phyloP scores from a whole-genome alignment of 2,888 invertebrate species.

The Diaphora mendica region DNA sequence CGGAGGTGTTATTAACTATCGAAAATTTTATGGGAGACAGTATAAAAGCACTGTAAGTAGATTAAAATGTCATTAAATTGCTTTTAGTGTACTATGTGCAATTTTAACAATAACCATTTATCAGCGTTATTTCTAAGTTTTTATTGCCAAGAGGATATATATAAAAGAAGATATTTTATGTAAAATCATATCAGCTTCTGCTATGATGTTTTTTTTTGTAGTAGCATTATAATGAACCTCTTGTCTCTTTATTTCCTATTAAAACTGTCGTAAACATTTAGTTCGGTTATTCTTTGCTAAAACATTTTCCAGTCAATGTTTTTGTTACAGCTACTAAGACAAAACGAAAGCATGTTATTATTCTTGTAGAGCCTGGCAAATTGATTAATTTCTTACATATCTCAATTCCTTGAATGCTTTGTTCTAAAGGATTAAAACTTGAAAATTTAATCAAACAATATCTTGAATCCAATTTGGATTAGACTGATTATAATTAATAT shows the following conservation, averaged over 20 bases:
- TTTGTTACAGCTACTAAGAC: background rate
- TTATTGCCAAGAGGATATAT: too few species aligned
- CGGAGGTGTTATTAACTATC: constrained; percentile 15
- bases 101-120: too few species aligned
- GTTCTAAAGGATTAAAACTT: background rate
- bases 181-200: background rate
- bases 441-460: background rate
- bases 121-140: too few species aligned
- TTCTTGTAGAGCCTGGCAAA: background rate
- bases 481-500: background rate
- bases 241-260: background rate
- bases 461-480: background rate
- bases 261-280: background rate
- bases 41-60: background rate
- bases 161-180: too few species aligned
- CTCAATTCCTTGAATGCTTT: background rate
- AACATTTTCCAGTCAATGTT: background rate
- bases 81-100: too few species aligned
- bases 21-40: constrained; percentile 2
- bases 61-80: too few species aligned
- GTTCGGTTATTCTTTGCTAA: background rate
- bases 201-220: background rate
- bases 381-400: background rate
- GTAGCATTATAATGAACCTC: too few species aligned
- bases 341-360: background rate